These are phyloP conservation scores for Reticulitermes speratus DNA, from an alignment of 1,140 invertebrate genomes.

Conservation along the genomic window DNA sequence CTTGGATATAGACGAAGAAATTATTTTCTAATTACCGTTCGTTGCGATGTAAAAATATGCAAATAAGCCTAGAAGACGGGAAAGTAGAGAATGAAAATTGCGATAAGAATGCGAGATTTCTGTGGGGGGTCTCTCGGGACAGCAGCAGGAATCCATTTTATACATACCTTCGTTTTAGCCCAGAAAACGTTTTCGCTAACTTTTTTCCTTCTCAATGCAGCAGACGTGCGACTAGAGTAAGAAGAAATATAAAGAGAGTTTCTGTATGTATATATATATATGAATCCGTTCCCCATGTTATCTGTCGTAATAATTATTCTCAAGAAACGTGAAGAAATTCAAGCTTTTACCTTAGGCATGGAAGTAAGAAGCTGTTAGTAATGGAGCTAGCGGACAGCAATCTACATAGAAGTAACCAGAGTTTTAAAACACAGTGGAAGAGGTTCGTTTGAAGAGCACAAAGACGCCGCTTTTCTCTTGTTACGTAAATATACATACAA, in stretches of 20 bases:
- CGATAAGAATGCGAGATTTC: conserved; percentile 31
- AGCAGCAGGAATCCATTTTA: neutral
- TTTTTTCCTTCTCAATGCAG: conserved; percentile 5
- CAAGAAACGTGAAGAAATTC: conserved; percentile 4
- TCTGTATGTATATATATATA: neutral
- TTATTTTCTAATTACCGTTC: conserved; percentile 34
- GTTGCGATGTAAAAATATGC: conserved; percentile 35
- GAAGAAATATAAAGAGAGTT: neutral
- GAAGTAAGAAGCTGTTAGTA: conserved; percentile 16
- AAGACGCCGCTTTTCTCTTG: neutral
- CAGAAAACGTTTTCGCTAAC: conserved; percentile 14
- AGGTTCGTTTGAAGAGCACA: conserved; percentile 1
- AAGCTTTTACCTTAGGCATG: conserved; percentile 2
- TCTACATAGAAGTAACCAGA: neutral
- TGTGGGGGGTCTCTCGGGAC: neutral
- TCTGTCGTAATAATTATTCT: conserved; percentile 33
- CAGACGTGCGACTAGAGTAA: conserved; percentile 3
- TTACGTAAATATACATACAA: neutral
- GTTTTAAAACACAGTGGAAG: neutral
- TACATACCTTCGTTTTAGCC: neutral
- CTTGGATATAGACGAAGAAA: conserved; percentile 24
- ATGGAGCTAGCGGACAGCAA: neutral
- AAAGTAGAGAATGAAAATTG: conserved; percentile 23
- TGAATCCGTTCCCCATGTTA: conserved; percentile 31
- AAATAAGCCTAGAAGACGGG: conserved; percentile 25